Evolutionary conservation across 2,888 invertebrate species (phyloP), one percentile per base, ranked within the genome.

Genomic region (Drosophila meridionalis): DNA sequence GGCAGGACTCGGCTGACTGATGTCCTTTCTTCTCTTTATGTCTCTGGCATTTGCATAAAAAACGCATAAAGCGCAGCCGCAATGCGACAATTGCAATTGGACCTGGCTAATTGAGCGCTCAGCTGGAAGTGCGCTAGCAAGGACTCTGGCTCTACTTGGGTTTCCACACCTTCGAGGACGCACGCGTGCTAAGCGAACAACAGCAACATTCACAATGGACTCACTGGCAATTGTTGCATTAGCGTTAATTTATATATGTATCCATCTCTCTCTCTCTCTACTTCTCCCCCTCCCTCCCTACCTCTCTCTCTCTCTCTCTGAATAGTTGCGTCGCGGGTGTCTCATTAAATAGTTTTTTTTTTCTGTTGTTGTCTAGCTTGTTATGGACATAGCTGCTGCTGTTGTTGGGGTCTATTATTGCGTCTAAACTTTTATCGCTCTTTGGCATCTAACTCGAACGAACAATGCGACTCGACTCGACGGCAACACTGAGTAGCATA

Each of bases 31-130:
- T 28, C 3, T 5, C 38, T 11, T 11, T 26, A 6, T 28, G 26
- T 28, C 20, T 56, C 60, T 8, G 43, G 43, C 53, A 87, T 87
- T 87, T 84, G 87, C 87, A 87, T 87, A 87, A 84, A 87, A 84
- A 88, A 87, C 82, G 75, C 73, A 87, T 87, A 84, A 87, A 80
- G 52, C 68, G 74, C 69, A 71, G 30, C 63, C 55, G 63, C 62
- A 72, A 45, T 42, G 53, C 50, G 57, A 55, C 47, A 79, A 78
- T 66, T 75, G 69, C 78, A 76, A 76, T 60, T 61, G 43, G 40
- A 76, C 56, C 70, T 73, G 70, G 66, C 80, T 81, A 85, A 81
- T 83, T 70, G 74, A 66, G 72, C 85, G 76, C 68, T 81, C 81
- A 61, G 77, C 59, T 86, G 83, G 85, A 86, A 88, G 77, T 14